Base-by-base conservation (phyloP, 2,888 invertebrate species). In the Drosophila borborema region DNA sequence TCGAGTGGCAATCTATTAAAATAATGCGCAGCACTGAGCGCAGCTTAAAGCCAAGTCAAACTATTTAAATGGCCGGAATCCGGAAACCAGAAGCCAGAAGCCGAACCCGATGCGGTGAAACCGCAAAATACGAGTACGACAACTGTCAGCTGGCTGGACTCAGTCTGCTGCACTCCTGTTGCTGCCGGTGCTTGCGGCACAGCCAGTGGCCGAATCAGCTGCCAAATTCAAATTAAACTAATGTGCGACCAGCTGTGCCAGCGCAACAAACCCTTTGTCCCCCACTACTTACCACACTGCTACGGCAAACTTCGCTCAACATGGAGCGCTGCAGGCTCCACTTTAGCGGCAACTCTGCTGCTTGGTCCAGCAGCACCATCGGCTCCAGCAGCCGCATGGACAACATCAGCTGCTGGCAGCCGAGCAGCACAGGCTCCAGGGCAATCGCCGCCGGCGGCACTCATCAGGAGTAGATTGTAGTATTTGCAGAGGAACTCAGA, bases 401-500 rank as follows among this genome's bases (percentile, higher is more conserved):
- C 76, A 91, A 83, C 71, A 92, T 77, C 70, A 92, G 89, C 74
- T 90, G 83, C 65, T 92, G 83, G 86, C 91, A 82, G 77, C 87
- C 91, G 70, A 92, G 75, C 36, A 86, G 80, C 63, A 89, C 43
- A 31, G 72, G 71, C 68, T 86, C 89, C 65, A 83, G 54, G 38
- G 79, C 70, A 51, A n/a, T 77, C 80, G 51, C 61, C 62, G 45
- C 41, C 64, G 16, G 31, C 72, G 66, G 63, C 86, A 67, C 70
- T 81, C 76, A 84, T 67, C 82, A 86, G 49, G 55, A 87, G 86
- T 63, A 87, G 81, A 78, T 81, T 81, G 80, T 91, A 90, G 89
- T 92, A 92, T 90, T 92, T 92, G 64, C 90, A 88, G 81, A 91
- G 89, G 74, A 92, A 89, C 81, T 91, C 89, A 78, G 92, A 92